Evolutionary conservation across 37 sponge, comb jelly and placozoan species (phyloP).

Genomic region (Petrosia ficiformis): DNA sequence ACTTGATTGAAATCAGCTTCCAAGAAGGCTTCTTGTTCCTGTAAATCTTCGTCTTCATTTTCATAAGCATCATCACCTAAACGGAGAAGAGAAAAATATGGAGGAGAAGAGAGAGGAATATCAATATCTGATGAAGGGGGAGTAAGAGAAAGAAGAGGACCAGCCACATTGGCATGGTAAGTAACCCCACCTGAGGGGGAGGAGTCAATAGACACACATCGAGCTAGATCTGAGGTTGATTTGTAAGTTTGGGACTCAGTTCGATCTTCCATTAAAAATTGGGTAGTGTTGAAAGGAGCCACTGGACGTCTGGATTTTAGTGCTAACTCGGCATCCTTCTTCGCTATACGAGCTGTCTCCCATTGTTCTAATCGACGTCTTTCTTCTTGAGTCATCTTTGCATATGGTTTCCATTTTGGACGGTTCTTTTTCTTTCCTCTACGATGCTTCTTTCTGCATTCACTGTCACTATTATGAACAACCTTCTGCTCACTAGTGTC

Average conservation of each 20-base stretch:
- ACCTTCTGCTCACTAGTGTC: neutral
- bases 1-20: conserved; percentile 52
- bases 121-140: neutral
- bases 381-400: conserved; percentile 43
- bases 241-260: neutral
- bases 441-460: conserved; percentile 28
- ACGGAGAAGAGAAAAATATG: neutral
- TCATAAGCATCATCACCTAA: conserved; percentile 51
- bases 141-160: neutral
- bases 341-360: conserved; percentile 28
- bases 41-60: conserved; percentile 32
- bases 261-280: conserved; percentile 63
- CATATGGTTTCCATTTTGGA: conserved; percentile 58
- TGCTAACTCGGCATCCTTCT: conserved; percentile 22
- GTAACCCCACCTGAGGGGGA: conserved; percentile 26
- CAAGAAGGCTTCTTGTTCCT: conserved; percentile 28
- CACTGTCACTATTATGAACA: neutral
- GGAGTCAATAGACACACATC: conserved; percentile 35
- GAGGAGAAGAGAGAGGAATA: neutral
- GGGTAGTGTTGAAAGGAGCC: conserved; percentile 67
- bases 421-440: neutral
- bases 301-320: conserved; percentile 12
- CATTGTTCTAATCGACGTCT: conserved; percentile 19
- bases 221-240: neutral
- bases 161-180: neutral